Percentiles rank a stretch among this genome's conserved stretches.
phyloP scores from a whole-genome alignment of 2,797 vertebrate genomes.

The Rhinoraja longicauda region DNA sequence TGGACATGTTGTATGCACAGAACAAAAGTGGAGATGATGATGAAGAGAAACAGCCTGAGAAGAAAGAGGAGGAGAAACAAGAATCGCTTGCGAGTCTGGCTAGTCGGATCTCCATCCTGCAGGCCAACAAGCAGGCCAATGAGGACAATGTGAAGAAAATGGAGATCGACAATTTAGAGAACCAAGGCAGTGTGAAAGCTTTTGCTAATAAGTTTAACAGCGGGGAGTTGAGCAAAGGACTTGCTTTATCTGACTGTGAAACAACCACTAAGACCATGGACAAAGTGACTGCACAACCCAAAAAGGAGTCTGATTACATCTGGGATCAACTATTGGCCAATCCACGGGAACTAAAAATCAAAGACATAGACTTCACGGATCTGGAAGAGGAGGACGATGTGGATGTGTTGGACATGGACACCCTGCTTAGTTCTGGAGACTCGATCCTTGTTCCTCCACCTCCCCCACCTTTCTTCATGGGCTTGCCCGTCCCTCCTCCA shows the following conservation, averaged over 20 bases:
- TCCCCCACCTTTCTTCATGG: constrained; percentile 62
- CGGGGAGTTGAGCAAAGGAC: constrained; percentile 73
- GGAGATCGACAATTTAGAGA: constrained; percentile 77
- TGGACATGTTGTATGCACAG: constrained; percentile 92
- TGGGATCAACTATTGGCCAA: constrained; percentile 95
- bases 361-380: constrained; percentile 97
- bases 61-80: constrained; percentile 62
- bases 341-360: constrained; percentile 86
- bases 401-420: constrained; percentile 78
- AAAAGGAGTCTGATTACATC: constrained; percentile 91
- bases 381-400: constrained; percentile 85
- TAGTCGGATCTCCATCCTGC: constrained; percentile 80
- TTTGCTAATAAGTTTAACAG: constrained; percentile 79
- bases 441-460: constrained; percentile 68
- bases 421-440: constrained; percentile 62
- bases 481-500: constrained; percentile 52
- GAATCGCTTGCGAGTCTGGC: constrained; percentile 71
- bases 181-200: constrained; percentile 79
- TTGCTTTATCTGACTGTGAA: constrained; percentile 58
- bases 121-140: constrained; percentile 71
- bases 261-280: constrained; percentile 63
- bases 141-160: constrained; percentile 75
- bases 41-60: constrained; percentile 61
- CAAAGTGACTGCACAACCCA: constrained; percentile 59
- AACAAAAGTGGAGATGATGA: constrained; percentile 64